Base-by-base conservation (phyloP, 2,888 invertebrate genomes). In the Hydraecia micacea region DNA sequence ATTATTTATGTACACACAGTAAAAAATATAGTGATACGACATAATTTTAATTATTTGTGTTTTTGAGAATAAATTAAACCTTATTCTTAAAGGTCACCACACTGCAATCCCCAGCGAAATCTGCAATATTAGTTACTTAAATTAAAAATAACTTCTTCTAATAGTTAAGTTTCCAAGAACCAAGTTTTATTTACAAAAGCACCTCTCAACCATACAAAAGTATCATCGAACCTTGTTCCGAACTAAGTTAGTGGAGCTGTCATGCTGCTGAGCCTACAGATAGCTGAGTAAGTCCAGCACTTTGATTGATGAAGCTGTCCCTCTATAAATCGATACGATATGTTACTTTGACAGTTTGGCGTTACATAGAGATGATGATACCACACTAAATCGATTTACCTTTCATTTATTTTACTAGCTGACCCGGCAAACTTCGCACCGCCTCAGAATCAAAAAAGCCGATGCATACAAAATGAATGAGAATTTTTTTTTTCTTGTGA, bases 281-380 rank as follows among this genome's bases (percentile, higher is more conserved):
- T 87, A 88, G 73, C 70, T 68, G 63, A 76, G 60, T 63, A 73
- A 78, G 75, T 72, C 72, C 70, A 79, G 65, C 68, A 72, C 77
- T 66, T 75, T 88, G 88, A 89, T 88, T 86, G 88, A 88, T 88
- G 84, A 77, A 80, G 74, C 75, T 42, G 68, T 78, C 77, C 75
- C 58, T 36, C 55, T 74, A 70, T 68, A 72, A 80, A 85, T 82
- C 79, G 80, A 80, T 85, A 68, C 81, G 69, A 82, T 77, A 68
- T 76, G 76, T 87, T 79, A 63, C 60, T 82, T 79, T 65, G 49
- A 69, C 62, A 75, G 55, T 15, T 75, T 11, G 52, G 52, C 8
- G 11, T 42, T 1, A 42, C 36, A 80, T 71, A 72, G 77, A 89
- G 88, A 63, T 78, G 80, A 66, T 87, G 36, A 72, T 69, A 85